These are phyloP conservation scores for Capromys pilorides DNA, from an alignment of 2,797 vertebrate genomes.

Conservation along the genomic window DNA sequence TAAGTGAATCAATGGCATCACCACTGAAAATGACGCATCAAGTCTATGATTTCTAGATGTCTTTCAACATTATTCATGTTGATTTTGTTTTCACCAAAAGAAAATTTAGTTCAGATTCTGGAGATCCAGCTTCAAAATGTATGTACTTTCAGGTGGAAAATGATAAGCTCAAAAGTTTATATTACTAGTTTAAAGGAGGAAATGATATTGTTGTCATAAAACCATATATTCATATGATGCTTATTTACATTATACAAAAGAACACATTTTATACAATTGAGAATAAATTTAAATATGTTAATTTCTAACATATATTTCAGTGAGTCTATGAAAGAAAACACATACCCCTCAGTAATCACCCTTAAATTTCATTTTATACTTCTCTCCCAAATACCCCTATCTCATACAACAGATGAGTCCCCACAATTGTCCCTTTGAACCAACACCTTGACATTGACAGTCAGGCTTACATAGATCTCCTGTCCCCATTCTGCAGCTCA, in stretches of 20 bases:
- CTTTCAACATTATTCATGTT: slow-evolving; percentile 15
- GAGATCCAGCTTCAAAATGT: slow-evolving; percentile 3
- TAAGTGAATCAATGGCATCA: slow-evolving; percentile 28
- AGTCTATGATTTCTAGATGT: background rate
- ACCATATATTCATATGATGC: background rate
- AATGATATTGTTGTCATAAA: slow-evolving; percentile 13
- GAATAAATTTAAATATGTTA: slow-evolving; percentile 35
- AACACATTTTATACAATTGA: slow-evolving; percentile 9
- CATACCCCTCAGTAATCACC: background rate
- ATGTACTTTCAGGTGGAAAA: background rate
- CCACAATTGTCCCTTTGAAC: background rate
- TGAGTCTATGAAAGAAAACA: slow-evolving; percentile 27
- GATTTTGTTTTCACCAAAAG: slow-evolving; percentile 37
- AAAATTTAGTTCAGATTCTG: slow-evolving; percentile 18
- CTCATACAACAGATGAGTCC: background rate
- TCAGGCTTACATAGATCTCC: background rate
- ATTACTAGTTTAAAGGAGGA: background rate
- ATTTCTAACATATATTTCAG: slow-evolving; percentile 31
- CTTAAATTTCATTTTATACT: background rate
- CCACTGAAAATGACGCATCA: slow-evolving; percentile 27
- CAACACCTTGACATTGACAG: background rate
- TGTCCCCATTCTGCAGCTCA: slow-evolving; percentile 5
- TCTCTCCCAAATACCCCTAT: background rate
- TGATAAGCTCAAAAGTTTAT: slow-evolving; percentile 28
- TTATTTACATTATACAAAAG: background rate